These are phyloP conservation scores for Scolopax rusticola DNA, from an alignment of 2,797 vertebrate species.

Conservation along the genomic window DNA sequence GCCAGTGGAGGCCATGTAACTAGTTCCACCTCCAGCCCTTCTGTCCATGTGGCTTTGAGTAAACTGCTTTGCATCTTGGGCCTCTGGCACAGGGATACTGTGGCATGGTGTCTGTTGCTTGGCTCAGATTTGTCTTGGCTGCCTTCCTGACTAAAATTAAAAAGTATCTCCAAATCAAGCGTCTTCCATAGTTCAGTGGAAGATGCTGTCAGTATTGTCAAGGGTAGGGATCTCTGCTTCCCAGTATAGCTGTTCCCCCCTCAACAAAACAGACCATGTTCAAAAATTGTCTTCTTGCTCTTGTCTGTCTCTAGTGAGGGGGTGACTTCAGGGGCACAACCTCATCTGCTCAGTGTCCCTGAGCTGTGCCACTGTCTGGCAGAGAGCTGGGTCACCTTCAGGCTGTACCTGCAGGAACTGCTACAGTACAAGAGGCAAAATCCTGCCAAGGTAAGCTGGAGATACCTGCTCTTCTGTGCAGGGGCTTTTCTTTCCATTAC, in stretches of 20 bases:
- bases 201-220: not conserved
- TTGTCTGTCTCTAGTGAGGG: slow-evolving; percentile 84
- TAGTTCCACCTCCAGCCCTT: not conserved
- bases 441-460: slow-evolving; percentile 89
- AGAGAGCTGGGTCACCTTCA: slow-evolving; percentile 95
- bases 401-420: slow-evolving; percentile 92
- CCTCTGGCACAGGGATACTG: not conserved
- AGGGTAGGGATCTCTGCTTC: not conserved
- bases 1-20: not conserved
- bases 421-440: slow-evolving; percentile 95
- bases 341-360: slow-evolving; percentile 90
- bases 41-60: not conserved
- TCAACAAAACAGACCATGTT: not conserved
- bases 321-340: slow-evolving; percentile 83
- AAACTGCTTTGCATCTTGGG: not conserved
- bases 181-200: not conserved
- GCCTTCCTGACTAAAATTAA: not conserved
- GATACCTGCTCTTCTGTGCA: slow-evolving; percentile 35
- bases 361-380: slow-evolving; percentile 97
- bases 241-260: not conserved
- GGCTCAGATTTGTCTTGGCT: not conserved
- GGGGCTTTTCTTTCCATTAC: slow-evolving; percentile 21
- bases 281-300: slow-evolving; percentile 61
- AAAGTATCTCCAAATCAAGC: not conserved
- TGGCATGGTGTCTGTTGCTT: not conserved